Percentiles rank a stretch among this genome's conserved stretches.
phyloP scores from a whole-genome alignment of 92 coral and sea anemone species.

The Heliopora coerulea region DNA sequence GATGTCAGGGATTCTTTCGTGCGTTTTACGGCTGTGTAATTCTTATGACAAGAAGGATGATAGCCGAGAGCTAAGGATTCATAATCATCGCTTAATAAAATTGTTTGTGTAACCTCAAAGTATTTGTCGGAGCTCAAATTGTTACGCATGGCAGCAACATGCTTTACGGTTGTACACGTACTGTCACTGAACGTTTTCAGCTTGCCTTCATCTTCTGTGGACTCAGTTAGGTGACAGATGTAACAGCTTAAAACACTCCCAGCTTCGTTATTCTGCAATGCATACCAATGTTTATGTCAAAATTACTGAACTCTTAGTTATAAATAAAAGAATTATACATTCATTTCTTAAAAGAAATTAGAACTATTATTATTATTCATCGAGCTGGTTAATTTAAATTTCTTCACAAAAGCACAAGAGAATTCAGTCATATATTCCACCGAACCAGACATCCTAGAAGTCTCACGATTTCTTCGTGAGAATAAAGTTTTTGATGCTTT shows the following conservation, averaged over 20 bases:
- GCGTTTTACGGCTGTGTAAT: constrained; percentile 20
- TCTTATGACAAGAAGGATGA: constrained; percentile 5
- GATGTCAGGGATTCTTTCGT: neutral
- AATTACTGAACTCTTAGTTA: too few species aligned
- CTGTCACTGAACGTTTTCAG: constrained; percentile 12
- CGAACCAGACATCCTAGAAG: too few species aligned
- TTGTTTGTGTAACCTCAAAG: constrained; percentile 12
- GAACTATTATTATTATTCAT: too few species aligned
- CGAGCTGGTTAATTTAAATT: too few species aligned
- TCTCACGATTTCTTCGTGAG: too few species aligned
- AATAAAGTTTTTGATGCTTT: too few species aligned
- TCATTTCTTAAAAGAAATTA: too few species aligned
- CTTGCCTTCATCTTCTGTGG: constrained; percentile 12
- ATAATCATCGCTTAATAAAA: constrained; percentile 12
- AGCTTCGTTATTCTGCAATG: constrained; percentile 9
- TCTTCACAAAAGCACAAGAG: too few species aligned
- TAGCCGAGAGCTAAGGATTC: constrained; percentile 5
- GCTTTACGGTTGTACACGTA: constrained; percentile 16
- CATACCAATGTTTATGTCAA: too few species aligned
- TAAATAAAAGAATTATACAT: too few species aligned
- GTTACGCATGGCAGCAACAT: constrained; percentile 20
- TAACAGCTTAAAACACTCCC: constrained; percentile 17
- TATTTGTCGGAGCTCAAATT: constrained; percentile 30
- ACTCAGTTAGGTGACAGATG: constrained; percentile 17
- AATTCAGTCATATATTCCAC: too few species aligned